phyloP scores from a whole-genome alignment of 2,888 invertebrate genomes.

The Rhabditophanes sp. region DNA sequence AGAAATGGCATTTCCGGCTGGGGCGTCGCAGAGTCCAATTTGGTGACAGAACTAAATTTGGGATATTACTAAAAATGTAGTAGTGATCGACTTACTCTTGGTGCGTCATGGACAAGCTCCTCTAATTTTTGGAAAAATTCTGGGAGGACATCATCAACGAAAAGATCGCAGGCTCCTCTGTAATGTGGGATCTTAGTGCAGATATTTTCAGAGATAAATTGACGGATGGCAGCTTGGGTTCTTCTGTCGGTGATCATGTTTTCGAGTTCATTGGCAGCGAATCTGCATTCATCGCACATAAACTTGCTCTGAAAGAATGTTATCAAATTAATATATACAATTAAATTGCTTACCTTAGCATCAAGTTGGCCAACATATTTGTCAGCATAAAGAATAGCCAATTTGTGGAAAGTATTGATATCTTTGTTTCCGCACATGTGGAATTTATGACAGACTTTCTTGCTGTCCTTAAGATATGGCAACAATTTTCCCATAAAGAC shows the following conservation, averaged over 20 bases:
- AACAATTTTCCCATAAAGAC: slow-evolving; percentile 27
- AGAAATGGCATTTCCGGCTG: no score
- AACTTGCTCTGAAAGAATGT: slow-evolving; percentile 19
- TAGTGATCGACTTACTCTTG: slow-evolving; percentile 14
- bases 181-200: slow-evolving; percentile 30
- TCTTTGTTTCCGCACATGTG: slow-evolving; percentile 31
- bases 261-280: slow-evolving; percentile 34
- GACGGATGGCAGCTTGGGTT: slow-evolving; percentile 16
- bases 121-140: slow-evolving; percentile 36
- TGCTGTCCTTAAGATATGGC: slow-evolving; percentile 31
- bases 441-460: slow-evolving; percentile 26
- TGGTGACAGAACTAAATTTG: slow-evolving; percentile 11
- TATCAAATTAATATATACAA: not conserved
- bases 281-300: slow-evolving; percentile 40
- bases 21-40: slow-evolving; percentile 13
- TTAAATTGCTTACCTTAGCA: slow-evolving; percentile 7
- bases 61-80: not conserved
- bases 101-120: slow-evolving; percentile 23
- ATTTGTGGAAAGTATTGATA: slow-evolving; percentile 28
- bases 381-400: slow-evolving; percentile 26
- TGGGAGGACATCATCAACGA: slow-evolving; percentile 37
- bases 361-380: slow-evolving; percentile 14
- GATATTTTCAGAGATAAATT: slow-evolving; percentile 20
- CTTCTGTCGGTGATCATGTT: slow-evolving; percentile 23
- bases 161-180: slow-evolving; percentile 31